These are phyloP conservation scores for Laothoe populi DNA, from an alignment of 2,888 invertebrate genomes.

Conservation along the genomic window DNA sequence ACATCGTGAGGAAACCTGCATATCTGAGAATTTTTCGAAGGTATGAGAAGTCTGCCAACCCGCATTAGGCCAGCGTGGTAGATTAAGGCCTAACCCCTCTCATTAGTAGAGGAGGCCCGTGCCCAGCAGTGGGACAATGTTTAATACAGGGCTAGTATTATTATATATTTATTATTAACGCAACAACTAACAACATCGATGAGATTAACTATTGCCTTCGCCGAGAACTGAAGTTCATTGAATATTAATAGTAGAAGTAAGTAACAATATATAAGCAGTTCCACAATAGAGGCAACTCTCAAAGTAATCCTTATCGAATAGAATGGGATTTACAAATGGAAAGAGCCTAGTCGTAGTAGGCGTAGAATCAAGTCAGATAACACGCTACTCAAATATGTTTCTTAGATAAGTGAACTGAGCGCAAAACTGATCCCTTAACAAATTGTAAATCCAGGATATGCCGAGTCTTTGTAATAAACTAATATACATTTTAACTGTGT, in stretches of 20 bases:
- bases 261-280: slow-evolving; percentile 24
- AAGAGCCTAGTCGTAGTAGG: background rate
- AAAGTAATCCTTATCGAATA: slow-evolving; percentile 19
- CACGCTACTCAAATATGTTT: background rate
- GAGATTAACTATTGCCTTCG: background rate
- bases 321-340: slow-evolving; percentile 18
- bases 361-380: background rate
- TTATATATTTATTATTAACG: too few relatives aligned
- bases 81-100: too few relatives aligned
- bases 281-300: slow-evolving; percentile 8
- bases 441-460: slow-evolving; percentile 10
- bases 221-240: slow-evolving; percentile 15
- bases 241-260: slow-evolving; percentile 23
- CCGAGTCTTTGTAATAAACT: background rate
- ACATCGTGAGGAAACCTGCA: too few relatives aligned
- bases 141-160: too few relatives aligned
- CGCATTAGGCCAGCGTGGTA: too few relatives aligned
- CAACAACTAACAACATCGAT: background rate
- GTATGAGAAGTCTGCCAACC: too few relatives aligned
- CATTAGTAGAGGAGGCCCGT: too few relatives aligned
- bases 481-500: too few relatives aligned
- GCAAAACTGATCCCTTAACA: slow-evolving; percentile 1
- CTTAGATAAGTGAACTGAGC: background rate
- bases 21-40: too few relatives aligned
- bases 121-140: too few relatives aligned